Evolutionary conservation across 2,888 invertebrate species (phyloP), one percentile per base, ranked within the genome.

Genomic region (Blera fallax): DNA sequence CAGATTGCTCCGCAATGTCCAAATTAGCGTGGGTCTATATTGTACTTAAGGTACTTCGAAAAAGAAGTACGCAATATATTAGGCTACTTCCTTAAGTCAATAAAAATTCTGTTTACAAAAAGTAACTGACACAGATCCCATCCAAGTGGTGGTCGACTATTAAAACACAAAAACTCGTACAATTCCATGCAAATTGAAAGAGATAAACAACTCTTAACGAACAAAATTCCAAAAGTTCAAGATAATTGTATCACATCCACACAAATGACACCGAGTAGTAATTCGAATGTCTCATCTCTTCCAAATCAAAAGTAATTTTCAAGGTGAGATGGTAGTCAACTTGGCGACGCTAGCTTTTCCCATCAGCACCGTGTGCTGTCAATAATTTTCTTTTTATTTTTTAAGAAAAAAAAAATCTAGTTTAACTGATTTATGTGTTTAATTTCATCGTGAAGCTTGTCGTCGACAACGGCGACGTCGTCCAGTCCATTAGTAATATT

Each of bases 401-500:
- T 21, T 21, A 10, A 21, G 21, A 11, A 48, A 21, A 56, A 52
- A 40, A 45, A 43, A n/a, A n/a, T n/a, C n/a, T 56, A 21, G 45
- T 43, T 56, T 29, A 18, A 24, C 70, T 45, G 58, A 70, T 70
- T 70, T 45, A 58, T 54, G 56, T 52, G 43, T 24, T 54, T 21
- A 27, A 52, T 48, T 40, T 45, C 70, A 56, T 18, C 18, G 18
- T 29, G 21, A 1, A 11, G 14, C 27, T 16, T 29, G 48, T 37
- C 11, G 34, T 60, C 14, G 32, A n/a, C n/a, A n/a, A n/a, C n/a
- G n/a, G n/a, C n/a, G 27, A 14, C 48, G 45, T 48, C n/a, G 60
- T 40, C 43, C 52, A 45, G 73, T 77, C 69, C 34, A 82, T 77
- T 48, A 70, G 69, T 76, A 64, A 62, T 62, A 67, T 80, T 21